Evolutionary conservation across 2,113 vertebrate species (phyloP), one percentile per base, ranked within the genome.

Genomic region (Cettia cetti): DNA sequence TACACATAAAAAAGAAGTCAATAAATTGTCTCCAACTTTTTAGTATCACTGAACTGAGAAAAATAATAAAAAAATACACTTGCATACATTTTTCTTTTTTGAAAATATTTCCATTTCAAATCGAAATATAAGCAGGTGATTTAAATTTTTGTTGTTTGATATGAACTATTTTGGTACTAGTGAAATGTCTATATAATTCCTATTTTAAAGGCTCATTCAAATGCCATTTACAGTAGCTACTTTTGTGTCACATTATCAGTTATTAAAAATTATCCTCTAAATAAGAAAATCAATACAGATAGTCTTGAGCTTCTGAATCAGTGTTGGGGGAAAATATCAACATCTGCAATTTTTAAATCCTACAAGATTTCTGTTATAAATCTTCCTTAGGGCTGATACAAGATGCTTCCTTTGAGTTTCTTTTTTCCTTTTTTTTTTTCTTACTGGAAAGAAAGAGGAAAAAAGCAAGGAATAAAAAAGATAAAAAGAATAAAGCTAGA

Each of bases 61-160:
- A 91, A 87, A 49, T 9, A 2, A 10, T 42, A 42, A 39, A 9
- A 71, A 56, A 59, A 40, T 4, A 26, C 3, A 28, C 15, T 22
- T 37, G 8, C 2, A 26, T 15, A 28, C 0, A 4, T 57, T 30
- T 66, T 18, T 8, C 1, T 13, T 64, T 66, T 82, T 57, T 31
- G 4, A 69, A 64, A 19, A 16, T 27, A 5, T n/a, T 90, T 56
- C 21, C 13, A 69, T 60, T 75, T 94, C 2, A n/a, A 74, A 31
- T 10, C 1, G 0, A 17, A 77, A 52, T 20, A 68, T 39, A 47
- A 39, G 1, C 4, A 69, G 20, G 3, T 52, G 22, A 54, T 11
- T 74, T 71, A 7, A 33, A 6, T 44, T 66, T 45, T 15, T 53
- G 2, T 47, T 56, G 7, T 59, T 66, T 47, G 14, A 37, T 13